These are phyloP conservation scores for Himalopsyche japonica DNA, from an alignment of 2,888 invertebrate genomes.

Conservation along the genomic window DNA sequence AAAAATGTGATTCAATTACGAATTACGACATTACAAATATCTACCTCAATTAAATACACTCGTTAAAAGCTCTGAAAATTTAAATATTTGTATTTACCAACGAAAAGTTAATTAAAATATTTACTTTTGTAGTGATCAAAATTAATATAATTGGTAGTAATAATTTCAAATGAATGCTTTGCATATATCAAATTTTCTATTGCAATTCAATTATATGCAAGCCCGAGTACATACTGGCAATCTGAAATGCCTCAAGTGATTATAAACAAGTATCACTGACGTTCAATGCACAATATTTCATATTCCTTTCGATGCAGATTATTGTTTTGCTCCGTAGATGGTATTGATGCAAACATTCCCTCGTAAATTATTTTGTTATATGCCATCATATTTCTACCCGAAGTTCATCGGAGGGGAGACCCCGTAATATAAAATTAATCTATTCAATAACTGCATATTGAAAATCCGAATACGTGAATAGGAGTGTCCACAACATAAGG, in stretches of 20 bases:
- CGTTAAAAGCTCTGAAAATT: too few relatives aligned
- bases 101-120: too few relatives aligned
- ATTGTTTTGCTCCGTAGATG: slow-evolving; percentile 36
- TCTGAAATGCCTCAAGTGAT: slow-evolving; percentile 30
- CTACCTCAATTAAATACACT: too few relatives aligned
- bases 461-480: neutral
- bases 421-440: slow-evolving; percentile 19
- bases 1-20: too few relatives aligned
- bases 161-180: neutral
- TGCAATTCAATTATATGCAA: slow-evolving; percentile 38
- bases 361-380: slow-evolving; percentile 36
- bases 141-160: neutral
- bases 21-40: too few relatives aligned
- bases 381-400: slow-evolving; percentile 2
- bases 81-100: too few relatives aligned
- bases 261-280: slow-evolving; percentile 37
- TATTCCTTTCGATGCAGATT: slow-evolving; percentile 31
- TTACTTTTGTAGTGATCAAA: too few relatives aligned
- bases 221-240: slow-evolving; percentile 3
- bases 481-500: neutral
- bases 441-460: slow-evolving; percentile 15
- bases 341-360: slow-evolving; percentile 26
- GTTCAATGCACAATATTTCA: slow-evolving; percentile 38
- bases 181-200: slow-evolving; percentile 32
- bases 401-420: slow-evolving; percentile 5